Evolutionary conservation across 2,888 invertebrate genomes (phyloP).

Genomic region (Dicycla oo): DNA sequence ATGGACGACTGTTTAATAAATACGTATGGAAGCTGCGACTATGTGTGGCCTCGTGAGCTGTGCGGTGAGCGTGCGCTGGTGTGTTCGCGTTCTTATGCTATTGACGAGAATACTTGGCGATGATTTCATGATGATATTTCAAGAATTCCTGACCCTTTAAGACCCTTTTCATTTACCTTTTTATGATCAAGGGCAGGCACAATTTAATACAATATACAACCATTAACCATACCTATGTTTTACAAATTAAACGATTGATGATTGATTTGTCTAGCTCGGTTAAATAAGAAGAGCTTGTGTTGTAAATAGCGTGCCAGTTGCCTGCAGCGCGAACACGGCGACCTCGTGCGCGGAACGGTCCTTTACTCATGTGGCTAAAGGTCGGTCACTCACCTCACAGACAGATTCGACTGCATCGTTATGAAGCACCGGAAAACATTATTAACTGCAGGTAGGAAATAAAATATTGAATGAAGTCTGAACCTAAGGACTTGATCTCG

Average conservation of each 20-base stretch:
- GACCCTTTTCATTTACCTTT: not conserved
- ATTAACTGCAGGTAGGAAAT: not conserved
- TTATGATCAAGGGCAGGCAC: not conserved
- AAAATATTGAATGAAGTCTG: not conserved
- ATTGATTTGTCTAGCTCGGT: not conserved
- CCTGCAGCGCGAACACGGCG: not conserved
- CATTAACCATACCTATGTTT: too few species aligned
- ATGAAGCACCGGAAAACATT: not conserved
- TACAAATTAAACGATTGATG: too few species aligned
- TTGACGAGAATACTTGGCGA: not conserved
- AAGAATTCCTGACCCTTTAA: not conserved
- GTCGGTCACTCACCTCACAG: conserved; percentile 18
- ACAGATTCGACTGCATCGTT: not conserved
- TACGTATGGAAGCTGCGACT: too few species aligned
- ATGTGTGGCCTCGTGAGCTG: too few species aligned
- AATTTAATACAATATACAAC: not conserved
- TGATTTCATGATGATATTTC: not conserved
- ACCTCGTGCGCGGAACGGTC: not conserved
- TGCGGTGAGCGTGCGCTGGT: too few species aligned
- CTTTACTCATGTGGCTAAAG: not conserved
- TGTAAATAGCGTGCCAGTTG: not conserved
- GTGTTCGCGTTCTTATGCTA: not conserved
- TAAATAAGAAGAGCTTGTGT: not conserved
- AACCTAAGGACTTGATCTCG: not conserved
- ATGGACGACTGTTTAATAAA: too few species aligned